Evolutionary conservation across 2,797 vertebrate genomes (phyloP).

Genomic region (Eospalax fontanierii): DNA sequence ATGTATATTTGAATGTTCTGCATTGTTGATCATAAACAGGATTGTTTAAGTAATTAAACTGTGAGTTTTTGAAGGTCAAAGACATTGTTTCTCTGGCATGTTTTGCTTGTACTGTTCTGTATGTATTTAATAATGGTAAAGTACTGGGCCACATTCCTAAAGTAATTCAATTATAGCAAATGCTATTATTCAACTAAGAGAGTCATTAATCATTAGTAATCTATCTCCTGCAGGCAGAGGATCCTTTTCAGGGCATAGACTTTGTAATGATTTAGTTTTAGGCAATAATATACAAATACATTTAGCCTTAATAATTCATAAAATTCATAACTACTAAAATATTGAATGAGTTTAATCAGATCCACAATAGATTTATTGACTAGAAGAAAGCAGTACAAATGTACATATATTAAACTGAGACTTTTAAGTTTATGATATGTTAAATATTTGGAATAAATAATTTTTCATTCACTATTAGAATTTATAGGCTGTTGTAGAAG

Average conservation of each 20-base stretch:
- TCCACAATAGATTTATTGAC: conserved; percentile 56
- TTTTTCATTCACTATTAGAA: conserved; percentile 23
- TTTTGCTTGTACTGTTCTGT: conserved; percentile 69
- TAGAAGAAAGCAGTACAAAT: conserved; percentile 43
- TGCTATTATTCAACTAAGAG: conserved; percentile 70
- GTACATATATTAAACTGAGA: conserved; percentile 67
- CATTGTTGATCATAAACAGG: conserved; percentile 69
- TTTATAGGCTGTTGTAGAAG: conserved; percentile 24
- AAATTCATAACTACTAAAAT: conserved; percentile 44
- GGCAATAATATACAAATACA: conserved; percentile 50
- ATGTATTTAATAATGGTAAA: conserved; percentile 63
- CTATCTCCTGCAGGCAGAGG: conserved; percentile 67
- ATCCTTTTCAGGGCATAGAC: conserved; percentile 49
- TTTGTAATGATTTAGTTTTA: conserved; percentile 70
- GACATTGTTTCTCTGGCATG: conserved; percentile 56
- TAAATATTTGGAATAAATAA: conserved; percentile 33
- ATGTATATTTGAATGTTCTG: conserved; percentile 52
- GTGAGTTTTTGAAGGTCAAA: conserved; percentile 79
- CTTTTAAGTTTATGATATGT: conserved; percentile 60
- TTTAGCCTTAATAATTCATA: conserved; percentile 73
- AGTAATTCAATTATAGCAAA: conserved; percentile 81
- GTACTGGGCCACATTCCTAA: conserved; percentile 67
- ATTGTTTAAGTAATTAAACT: conserved; percentile 73
- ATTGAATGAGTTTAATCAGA: conserved; percentile 57
- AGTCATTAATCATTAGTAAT: conserved; percentile 80